Base-by-base conservation (phyloP, 1,140 invertebrate genomes). In the Nebria ingens region DNA sequence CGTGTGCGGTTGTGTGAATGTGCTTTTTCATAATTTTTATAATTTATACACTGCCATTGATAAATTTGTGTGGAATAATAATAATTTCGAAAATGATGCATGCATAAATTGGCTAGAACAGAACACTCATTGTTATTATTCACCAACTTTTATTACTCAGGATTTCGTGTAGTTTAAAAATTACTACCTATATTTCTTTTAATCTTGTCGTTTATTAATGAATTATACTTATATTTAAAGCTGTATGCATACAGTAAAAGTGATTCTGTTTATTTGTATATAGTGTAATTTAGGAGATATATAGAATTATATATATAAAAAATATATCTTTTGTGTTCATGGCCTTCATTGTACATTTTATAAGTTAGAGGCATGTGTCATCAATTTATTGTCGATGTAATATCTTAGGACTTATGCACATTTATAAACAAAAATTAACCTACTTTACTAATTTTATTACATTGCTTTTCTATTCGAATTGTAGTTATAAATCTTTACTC, bases 21-120 rank as follows among this genome's bases (percentile, higher is more conserved):
- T 12, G 40, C 40, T 45, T 45, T 45, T n/a, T 45, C 9, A 45
- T 45, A 45, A 45, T 45, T 34, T 45, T 45, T 45, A 17, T 45
- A 45, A 45, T 45, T 45, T 45, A 45, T 45, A 34, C 40, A 45
- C 40, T 45, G 40, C 40, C 40, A 45, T 45, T 17, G 25, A 34
- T 34, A 34, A 6, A 34, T 34, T 34, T 45, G 40, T 11, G 40
- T 17, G 40, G 17, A 45, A 45, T 45, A 11, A 11, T 45, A 45
- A 45, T 45, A 45, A 4, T 9, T 45, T 12, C 17, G 17, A 12
- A 45, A 9, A 45, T 6, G 3, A 17, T 45, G 17, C 9, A 45
- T 45, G 15, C n/a, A 17, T 17, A 11, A 45, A 12, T 9, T 45
- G 3, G 40, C 40, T 45, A 45, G 25, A 34, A 34, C 25, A 34